Percentiles rank a stretch among this genome's conserved stretches.
Conservation (phyloP, 2,797 vertebrate genomes). For the Eremophila alpestris region DNA sequence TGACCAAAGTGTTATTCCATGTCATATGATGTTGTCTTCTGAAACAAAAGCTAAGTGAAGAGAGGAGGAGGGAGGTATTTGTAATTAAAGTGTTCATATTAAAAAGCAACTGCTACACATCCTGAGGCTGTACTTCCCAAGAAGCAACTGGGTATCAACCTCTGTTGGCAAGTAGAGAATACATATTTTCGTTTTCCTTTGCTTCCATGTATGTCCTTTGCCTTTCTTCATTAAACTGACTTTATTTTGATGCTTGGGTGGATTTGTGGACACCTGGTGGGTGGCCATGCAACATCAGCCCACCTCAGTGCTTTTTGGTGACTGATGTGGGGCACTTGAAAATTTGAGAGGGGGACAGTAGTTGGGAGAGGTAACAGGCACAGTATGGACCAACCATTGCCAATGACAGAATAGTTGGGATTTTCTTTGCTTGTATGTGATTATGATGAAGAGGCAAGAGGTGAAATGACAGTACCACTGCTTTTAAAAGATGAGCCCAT, state of each 20-base stretch:
- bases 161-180: neutral
- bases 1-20: neutral
- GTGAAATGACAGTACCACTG: neutral
- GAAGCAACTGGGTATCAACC: neutral
- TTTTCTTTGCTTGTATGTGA: neutral
- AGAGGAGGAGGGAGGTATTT: neutral
- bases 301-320: neutral
- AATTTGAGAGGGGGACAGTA: neutral
- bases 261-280: neutral
- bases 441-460: neutral
- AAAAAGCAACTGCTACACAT: neutral
- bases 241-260: neutral
- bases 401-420: neutral
- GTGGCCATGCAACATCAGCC: neutral
- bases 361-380: neutral
- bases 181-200: neutral
- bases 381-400: neutral
- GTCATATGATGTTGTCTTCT: neutral
- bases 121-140: neutral
- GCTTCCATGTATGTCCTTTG: accelerated
- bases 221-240: neutral
- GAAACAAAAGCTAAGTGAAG: neutral
- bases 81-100: neutral
- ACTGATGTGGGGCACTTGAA: neutral
- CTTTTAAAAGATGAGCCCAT: neutral